Percentiles rank a stretch among this genome's conserved stretches.
Conservation (phyloP, 1,140 invertebrate genomes). For the Andrena cerasifolii region DNA sequence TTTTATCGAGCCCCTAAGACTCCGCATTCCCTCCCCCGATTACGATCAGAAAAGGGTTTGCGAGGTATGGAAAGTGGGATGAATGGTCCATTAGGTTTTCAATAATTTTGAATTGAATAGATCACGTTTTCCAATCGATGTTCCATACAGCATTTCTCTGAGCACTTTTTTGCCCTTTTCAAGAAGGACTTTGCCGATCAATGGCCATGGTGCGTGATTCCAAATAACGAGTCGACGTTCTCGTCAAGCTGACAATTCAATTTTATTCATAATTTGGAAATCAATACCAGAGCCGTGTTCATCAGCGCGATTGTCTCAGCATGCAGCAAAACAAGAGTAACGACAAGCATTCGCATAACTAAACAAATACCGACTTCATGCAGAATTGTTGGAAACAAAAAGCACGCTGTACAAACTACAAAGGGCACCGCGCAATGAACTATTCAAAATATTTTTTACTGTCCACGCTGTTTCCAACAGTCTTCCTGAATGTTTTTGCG, state of each 20-base stretch:
- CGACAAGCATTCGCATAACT: not conserved
- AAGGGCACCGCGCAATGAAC: not conserved
- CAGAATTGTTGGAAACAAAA: not conserved
- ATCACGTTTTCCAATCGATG: not conserved
- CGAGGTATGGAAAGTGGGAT: not conserved
- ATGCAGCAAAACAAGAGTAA: not conserved
- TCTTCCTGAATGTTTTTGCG: not conserved
- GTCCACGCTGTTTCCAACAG: no score
- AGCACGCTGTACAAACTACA: not conserved
- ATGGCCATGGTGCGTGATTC: not conserved
- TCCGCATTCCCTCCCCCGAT: not conserved
- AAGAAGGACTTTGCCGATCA: not conserved
- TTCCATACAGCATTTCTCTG: not conserved
- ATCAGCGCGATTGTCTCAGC: not conserved
- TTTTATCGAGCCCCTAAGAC: not conserved
- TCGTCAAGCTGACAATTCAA: conserved; percentile 6
- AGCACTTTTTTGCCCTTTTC: not conserved
- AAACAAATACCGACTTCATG: not conserved
- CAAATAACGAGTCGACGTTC: not conserved
- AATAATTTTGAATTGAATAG: not conserved
- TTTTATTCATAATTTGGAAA: conserved; percentile 14
- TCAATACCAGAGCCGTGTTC: not conserved
- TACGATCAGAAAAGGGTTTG: conserved; percentile 6
- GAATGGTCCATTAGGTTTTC: not conserved
- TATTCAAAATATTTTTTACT: not conserved